Conservation (phyloP, 2,113 vertebrate species). For the Marcusenius ussheri region DNA sequence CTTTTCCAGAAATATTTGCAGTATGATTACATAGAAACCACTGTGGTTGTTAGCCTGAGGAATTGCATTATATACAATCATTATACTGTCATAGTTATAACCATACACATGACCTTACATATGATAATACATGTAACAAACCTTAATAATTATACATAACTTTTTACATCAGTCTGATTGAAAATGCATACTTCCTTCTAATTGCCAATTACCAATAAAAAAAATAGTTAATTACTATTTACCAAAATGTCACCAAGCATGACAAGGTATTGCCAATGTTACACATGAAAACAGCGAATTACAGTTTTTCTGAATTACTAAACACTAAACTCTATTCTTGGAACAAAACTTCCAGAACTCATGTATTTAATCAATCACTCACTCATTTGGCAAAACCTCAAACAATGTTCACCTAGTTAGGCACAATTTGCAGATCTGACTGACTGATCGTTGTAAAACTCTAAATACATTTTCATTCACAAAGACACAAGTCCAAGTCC, state of each 20-base stretch:
- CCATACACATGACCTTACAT: neutral
- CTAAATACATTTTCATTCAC: neutral
- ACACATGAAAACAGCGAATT: neutral
- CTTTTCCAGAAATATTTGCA: neutral
- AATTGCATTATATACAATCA: neutral
- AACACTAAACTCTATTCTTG: neutral
- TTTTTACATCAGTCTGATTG: neutral
- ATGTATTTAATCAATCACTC: neutral
- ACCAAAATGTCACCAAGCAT: neutral
- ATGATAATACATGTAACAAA: neutral
- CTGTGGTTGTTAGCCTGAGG: neutral
- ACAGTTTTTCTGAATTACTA: neutral
- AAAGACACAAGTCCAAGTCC: neutral
- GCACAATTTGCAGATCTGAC: neutral
- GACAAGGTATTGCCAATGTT: neutral
- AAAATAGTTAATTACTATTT: neutral
- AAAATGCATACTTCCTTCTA: neutral
- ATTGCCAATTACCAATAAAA: neutral
- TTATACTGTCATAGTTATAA: neutral
- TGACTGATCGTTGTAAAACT: neutral
- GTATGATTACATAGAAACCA: neutral
- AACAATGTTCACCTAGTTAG: neutral
- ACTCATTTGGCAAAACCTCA: neutral
- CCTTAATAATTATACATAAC: neutral
- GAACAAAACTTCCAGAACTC: neutral